Evolutionary conservation across 2,888 invertebrate species (phyloP).

Genomic region (Stenchaetothrips biformis): DNA sequence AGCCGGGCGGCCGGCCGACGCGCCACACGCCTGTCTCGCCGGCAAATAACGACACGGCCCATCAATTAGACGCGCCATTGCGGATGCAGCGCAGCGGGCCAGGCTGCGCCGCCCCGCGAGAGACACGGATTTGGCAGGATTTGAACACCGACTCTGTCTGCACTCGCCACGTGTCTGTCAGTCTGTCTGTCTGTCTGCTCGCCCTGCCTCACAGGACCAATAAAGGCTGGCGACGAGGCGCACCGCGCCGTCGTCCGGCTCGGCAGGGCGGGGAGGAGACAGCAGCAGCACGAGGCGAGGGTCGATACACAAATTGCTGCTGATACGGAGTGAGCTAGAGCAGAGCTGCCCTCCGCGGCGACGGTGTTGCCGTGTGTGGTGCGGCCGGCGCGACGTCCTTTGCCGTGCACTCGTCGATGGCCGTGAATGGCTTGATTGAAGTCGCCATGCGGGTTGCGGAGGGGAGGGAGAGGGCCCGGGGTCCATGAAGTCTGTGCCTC

Average conservation of each 20-base stretch:
- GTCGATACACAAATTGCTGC: neutral
- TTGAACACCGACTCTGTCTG: no score
- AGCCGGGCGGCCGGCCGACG: no score
- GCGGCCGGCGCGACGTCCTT: neutral
- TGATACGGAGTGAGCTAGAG: neutral
- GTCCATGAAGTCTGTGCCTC: neutral
- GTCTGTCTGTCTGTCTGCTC: no score
- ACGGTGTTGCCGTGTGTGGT: neutral
- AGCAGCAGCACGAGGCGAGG: neutral
- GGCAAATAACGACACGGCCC: no score
- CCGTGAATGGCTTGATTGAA: no score
- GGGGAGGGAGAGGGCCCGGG: neutral
- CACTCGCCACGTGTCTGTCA: no score
- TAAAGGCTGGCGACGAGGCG: neutral
- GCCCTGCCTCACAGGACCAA: neutral
- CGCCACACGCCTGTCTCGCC: no score
- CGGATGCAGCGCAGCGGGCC: no score
- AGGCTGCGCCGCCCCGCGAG: neutral
- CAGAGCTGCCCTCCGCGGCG: no score
- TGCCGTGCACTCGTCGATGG: neutral
- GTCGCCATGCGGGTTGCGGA: neutral
- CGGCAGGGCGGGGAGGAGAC: neutral
- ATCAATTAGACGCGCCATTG: no score
- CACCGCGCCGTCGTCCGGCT: neutral
- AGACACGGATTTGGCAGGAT: no score